Percentiles rank a stretch among this genome's conserved stretches.
Conservation (phyloP, 2,113 vertebrate genomes). For the Charina bottae region DNA sequence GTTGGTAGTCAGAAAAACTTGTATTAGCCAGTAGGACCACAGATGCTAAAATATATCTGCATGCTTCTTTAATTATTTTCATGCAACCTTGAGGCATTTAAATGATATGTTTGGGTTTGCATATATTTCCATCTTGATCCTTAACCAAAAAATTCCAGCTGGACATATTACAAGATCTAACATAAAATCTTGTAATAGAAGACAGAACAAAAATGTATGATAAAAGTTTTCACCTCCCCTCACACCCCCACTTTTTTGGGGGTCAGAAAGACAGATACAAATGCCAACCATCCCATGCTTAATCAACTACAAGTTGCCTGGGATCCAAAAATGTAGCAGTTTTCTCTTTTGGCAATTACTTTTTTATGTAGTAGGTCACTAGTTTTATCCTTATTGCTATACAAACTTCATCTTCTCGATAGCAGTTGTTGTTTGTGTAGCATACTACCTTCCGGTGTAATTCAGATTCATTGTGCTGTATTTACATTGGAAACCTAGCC, state of each 20-base stretch:
- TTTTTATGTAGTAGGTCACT: background rate
- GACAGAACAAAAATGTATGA: background rate
- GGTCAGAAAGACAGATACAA: background rate
- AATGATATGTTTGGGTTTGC: background rate
- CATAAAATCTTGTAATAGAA: background rate
- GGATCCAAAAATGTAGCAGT: background rate
- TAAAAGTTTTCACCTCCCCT: background rate
- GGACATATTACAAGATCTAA: background rate
- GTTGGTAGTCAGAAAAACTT: background rate
- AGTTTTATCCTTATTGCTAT: background rate
- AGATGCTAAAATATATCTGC: background rate
- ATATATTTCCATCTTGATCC: slow-evolving; percentile 4
- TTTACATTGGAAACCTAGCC: background rate
- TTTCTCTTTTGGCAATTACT: background rate
- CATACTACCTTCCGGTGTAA: background rate
- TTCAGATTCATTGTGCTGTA: background rate
- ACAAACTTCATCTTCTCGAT: background rate
- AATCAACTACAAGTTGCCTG: background rate
- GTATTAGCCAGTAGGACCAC: too few species aligned
- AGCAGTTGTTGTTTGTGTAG: background rate
- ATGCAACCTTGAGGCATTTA: background rate
- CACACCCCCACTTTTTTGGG: background rate
- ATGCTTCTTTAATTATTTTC: background rate
- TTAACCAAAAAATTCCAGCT: background rate
- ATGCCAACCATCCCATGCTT: background rate